Conservation (phyloP, 53 echinoderm and acorn worm genomes). For the Holothuria scabra region DNA sequence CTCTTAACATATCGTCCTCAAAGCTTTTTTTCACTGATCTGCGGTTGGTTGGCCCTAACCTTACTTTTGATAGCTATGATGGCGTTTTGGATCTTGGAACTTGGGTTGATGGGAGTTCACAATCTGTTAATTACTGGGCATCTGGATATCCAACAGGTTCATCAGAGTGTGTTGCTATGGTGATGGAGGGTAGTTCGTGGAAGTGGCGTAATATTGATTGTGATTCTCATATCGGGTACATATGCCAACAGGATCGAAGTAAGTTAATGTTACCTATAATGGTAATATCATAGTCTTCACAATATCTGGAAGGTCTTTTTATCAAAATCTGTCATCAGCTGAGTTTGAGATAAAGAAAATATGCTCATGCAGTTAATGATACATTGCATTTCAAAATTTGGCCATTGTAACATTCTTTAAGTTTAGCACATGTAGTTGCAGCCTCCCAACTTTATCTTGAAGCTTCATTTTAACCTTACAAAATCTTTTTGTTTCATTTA, state of each 20-base stretch:
- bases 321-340: no score
- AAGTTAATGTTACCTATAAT: neutral
- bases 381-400: no score
- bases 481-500: no score
- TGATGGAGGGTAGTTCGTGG: constrained; percentile 67
- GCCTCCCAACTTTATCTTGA: no score
- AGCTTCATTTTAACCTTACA: no score
- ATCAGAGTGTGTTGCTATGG: constrained; percentile 63
- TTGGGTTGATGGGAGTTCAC: constrained; percentile 18
- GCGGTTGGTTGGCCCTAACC: constrained; percentile 16
- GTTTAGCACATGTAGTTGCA: no score
- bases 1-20: constrained; percentile 17
- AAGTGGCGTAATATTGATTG: constrained; percentile 76
- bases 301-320: no score
- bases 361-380: no score
- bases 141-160: constrained; percentile 67
- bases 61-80: constrained; percentile 48
- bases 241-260: constrained; percentile 83
- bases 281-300: no score
- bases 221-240: constrained; percentile 56
- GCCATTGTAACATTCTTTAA: no score
- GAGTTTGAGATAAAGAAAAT: no score
- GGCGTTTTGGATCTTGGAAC: constrained; percentile 40
- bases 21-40: constrained; percentile 36
- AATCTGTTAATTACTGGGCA: constrained; percentile 64